Evolutionary conservation across 2,888 invertebrate genomes (phyloP).

Genomic region (Bellardia pandia): DNA sequence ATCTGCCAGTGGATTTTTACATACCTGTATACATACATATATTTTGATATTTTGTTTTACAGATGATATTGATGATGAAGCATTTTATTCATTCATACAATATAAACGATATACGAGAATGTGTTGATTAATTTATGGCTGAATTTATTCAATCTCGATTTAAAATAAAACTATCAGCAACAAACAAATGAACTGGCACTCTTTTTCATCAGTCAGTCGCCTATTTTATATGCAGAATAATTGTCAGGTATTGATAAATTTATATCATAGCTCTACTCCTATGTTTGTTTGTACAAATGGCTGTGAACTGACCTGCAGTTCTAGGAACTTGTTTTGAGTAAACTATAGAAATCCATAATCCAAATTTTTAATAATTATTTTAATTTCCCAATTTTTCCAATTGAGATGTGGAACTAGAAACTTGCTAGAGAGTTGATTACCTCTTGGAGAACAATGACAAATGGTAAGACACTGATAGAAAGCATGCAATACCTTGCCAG

Average conservation of each 20-base stretch:
- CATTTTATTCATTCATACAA: neutral
- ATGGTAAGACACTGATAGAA: too few relatives aligned
- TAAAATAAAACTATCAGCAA: constrained; percentile 1
- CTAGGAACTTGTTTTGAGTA: too few relatives aligned
- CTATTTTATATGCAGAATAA: constrained; percentile 14
- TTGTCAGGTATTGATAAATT: constrained; percentile 41
- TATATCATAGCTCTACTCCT: neutral
- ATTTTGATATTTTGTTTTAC: neutral
- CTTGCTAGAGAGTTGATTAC: too few relatives aligned
- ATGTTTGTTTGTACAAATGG: neutral
- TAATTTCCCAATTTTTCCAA: too few relatives aligned
- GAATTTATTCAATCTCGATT: constrained; percentile 49
- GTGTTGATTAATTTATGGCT: constrained; percentile 65
- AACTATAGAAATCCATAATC: too few relatives aligned
- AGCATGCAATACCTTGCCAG: too few relatives aligned
- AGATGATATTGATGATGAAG: neutral
- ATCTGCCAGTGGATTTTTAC: neutral
- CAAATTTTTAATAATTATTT: too few relatives aligned
- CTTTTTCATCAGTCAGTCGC: neutral
- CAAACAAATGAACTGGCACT: neutral
- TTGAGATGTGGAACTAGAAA: too few relatives aligned
- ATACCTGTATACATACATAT: neutral
- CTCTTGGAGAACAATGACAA: too few relatives aligned
- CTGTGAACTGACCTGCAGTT: neutral
- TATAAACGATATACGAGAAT: neutral